Evolutionary conservation across 2,113 vertebrate genomes (phyloP).

Genomic region (Muntiacus muntjak): DNA sequence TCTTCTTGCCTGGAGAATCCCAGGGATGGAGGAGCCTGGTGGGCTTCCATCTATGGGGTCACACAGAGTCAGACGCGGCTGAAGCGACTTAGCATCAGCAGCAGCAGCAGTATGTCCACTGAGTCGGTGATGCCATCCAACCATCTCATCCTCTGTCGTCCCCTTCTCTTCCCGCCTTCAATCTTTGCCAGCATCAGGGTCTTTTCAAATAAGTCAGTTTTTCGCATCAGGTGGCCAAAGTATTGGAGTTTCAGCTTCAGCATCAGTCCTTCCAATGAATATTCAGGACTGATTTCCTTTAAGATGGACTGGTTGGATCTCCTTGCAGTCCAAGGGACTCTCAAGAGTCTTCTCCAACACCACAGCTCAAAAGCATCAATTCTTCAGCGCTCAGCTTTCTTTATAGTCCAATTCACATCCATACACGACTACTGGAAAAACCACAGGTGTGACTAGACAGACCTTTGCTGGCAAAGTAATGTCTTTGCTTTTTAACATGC

Average conservation of each 20-base stretch:
- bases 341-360: not conserved
- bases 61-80: too few relatives aligned
- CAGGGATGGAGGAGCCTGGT: too few relatives aligned
- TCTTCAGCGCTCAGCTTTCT: not conserved
- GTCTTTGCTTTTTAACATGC: not conserved
- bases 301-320: not conserved
- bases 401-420: not conserved
- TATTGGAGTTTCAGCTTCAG: not conserved
- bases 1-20: too few relatives aligned
- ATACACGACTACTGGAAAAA: not conserved
- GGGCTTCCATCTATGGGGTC: too few relatives aligned
- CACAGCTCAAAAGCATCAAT: not conserved
- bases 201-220: not conserved
- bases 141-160: not conserved
- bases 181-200: not conserved
- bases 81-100: too few relatives aligned
- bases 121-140: not conserved
- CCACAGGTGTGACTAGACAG: not conserved
- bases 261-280: not conserved
- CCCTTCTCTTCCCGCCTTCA: not conserved
- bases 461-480: not conserved
- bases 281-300: not conserved
- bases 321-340: not conserved
- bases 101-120: not conserved
- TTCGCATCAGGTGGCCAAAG: not conserved